Base-by-base conservation (phyloP, 2,888 invertebrate species). In the Leucoma salicis region DNA sequence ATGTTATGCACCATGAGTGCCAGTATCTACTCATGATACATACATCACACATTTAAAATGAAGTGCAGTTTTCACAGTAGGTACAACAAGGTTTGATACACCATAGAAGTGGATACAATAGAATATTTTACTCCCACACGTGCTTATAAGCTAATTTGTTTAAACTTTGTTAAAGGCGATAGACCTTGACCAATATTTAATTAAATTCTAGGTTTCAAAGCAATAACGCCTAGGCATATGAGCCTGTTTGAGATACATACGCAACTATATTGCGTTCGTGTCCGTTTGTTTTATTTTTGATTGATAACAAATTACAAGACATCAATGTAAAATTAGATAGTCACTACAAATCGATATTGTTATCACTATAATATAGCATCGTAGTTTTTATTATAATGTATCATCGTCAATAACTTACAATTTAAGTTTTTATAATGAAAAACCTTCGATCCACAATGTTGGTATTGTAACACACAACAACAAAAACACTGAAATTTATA, bases 121-220 rank as follows among this genome's bases (percentile, higher is more conserved):
- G 42, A n/a, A 24, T 13, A 2, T 16, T 31, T 43, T 31, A 53
- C 51, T 40, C 53, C 57, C 29, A 47, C 50, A 16, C 16, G 16
- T 16, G 39, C 37, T 51, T 53, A 51, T 43, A 45, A 45, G 29
- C 14, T 29, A 8, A 25, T 10, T 13, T 29, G 36, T 42, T 37
- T 43, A 24, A n/a, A 13, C 33, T 13, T 14, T 13, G 11, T 8
- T 13, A 12, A 16, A 24, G 24, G 29, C 14, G 13, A 29, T 7
- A 31, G 34, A 46, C 74, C 72, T 70, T 73, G 73, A 59, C 70
- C 64, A 49, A 58, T 49, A 65, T 63, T 57, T 59, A 57, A 60
- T 63, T 57, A 49, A 53, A 53, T 35, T 55, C 35, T 50, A 63
- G 55, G 57, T 58, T 61, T 56, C 55, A 57, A 63, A 53, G 57